Percentiles rank a stretch among this genome's conserved stretches.
Evolutionary conservation across 2,113 vertebrate species (phyloP).

Genomic region (Carollia perspicillata): DNA sequence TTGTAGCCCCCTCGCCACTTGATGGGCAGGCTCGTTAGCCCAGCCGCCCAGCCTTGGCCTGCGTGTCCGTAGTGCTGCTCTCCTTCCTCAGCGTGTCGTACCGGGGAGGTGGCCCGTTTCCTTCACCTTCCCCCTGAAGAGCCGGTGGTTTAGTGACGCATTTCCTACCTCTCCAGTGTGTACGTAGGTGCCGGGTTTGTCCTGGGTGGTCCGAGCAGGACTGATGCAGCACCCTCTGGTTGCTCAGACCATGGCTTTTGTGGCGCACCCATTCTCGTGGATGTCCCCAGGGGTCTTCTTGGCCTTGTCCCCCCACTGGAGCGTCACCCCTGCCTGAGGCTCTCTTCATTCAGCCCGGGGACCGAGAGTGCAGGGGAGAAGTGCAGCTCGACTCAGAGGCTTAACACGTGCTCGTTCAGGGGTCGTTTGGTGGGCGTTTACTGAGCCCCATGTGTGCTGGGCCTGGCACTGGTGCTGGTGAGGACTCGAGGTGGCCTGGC

Average conservation of each 20-base stretch:
- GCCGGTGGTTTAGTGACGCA: too few relatives aligned
- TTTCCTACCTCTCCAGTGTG: not conserved
- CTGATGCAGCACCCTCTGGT: too few relatives aligned
- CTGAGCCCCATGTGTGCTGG: not conserved
- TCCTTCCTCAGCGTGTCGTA: not conserved
- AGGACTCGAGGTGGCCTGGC: not conserved
- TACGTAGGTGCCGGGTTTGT: not conserved
- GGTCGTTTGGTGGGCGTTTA: fast-evolving
- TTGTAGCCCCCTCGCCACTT: not conserved
- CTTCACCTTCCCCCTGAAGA: not conserved
- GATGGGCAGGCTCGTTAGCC: fast-evolving
- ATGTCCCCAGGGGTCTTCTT: not conserved
- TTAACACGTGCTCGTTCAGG: fast-evolving
- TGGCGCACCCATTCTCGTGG: fast-evolving
- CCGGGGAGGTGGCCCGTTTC: not conserved
- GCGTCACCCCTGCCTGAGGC: too few relatives aligned
- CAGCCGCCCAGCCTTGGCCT: not conserved
- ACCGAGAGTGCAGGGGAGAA: not conserved
- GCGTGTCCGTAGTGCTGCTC: not conserved
- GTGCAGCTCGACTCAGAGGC: not conserved
- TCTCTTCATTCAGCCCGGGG: not conserved
- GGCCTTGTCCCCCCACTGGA: not conserved
- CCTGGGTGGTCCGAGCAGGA: not conserved
- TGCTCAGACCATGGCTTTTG: not conserved
- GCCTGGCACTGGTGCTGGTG: fast-evolving